Base-by-base conservation (phyloP, 2,888 invertebrate species). In the Girardia tigrina region DNA sequence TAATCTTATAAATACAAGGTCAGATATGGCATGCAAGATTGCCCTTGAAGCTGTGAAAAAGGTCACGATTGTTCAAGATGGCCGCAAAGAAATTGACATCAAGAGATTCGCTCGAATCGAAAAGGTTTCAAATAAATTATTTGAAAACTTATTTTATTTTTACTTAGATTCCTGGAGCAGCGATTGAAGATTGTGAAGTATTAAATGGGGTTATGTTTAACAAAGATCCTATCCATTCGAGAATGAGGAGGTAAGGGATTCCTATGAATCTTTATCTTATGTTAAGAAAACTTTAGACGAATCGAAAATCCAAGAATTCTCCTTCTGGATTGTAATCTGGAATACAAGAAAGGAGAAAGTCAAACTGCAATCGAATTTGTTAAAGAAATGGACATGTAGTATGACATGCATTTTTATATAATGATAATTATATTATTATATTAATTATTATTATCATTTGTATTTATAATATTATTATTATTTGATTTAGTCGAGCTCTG, bases 341-440 rank as follows among this genome's bases (percentile, higher is more conserved):
- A 99, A 84, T 98, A 98, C 86, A 98, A 98, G 85, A 98, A 99
- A 85, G 98, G 97, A 29, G 95, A 97, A 86, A 94, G 94, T 82
- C 92, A 94, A 87, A 95, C 95, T 4, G 94, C 94, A 83, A 90
- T 98, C 29, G 98, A 98, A 86, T 91, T 98, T 77, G 87, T 90
- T 81, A 92, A 90, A 74, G 94, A 98, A 81, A 89, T 90, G 81
- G 95, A 98, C 86, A 98, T 98, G 79, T 78, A 81, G 83, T 83
- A 79, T 81, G 81, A 36, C 36, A 36, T 36, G 36, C 12, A 36
- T 16, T 36, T 36, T 36, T 36, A 36, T 8, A 56, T 12, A 56
- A 56, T 36, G 16, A 16, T 36, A 36, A 36, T 36, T 12, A 36
- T 12, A 56, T n/a, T 56, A 12, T 56, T 56, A 12, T 56, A 56